Conservation (phyloP, 2,888 invertebrate genomes). For the Sycophila texana region DNA sequence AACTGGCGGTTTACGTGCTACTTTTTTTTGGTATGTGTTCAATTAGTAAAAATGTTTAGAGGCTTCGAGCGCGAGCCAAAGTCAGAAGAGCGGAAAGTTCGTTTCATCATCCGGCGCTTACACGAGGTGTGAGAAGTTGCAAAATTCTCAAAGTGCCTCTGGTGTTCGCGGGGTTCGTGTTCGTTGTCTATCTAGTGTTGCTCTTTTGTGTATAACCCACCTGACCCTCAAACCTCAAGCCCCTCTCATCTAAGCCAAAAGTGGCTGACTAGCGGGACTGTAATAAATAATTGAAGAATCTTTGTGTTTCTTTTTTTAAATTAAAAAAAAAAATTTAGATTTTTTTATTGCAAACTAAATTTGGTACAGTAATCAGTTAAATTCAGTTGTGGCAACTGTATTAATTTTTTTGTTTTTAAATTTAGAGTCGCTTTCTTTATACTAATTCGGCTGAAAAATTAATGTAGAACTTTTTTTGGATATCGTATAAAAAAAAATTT, state of each 20-base stretch:
- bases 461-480: constrained; percentile 12
- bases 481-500: constrained; percentile 22
- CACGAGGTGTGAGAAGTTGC: constrained; percentile 54
- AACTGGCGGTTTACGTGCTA: neutral
- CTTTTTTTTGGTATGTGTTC: neutral
- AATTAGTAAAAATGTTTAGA: neutral
- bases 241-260: constrained; percentile 47
- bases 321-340: constrained; percentile 22
- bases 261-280: constrained; percentile 55
- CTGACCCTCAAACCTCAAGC: constrained; percentile 59
- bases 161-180: constrained; percentile 80
- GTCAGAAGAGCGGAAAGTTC: constrained; percentile 17
- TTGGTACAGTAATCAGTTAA: constrained; percentile 38
- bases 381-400: constrained; percentile 46
- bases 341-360: constrained; percentile 24
- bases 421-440: neutral
- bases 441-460: neutral
- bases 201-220: constrained; percentile 86
- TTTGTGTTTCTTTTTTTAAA: constrained; percentile 15
- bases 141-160: constrained; percentile 62
- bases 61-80: constrained; percentile 9
- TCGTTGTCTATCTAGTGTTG: constrained; percentile 94
- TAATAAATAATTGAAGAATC: constrained; percentile 42
- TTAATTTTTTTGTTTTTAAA: neutral
- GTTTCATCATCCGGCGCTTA: constrained; percentile 44